Conservation (phyloP, 1,140 invertebrate species). For the Nasonia giraulti region DNA sequence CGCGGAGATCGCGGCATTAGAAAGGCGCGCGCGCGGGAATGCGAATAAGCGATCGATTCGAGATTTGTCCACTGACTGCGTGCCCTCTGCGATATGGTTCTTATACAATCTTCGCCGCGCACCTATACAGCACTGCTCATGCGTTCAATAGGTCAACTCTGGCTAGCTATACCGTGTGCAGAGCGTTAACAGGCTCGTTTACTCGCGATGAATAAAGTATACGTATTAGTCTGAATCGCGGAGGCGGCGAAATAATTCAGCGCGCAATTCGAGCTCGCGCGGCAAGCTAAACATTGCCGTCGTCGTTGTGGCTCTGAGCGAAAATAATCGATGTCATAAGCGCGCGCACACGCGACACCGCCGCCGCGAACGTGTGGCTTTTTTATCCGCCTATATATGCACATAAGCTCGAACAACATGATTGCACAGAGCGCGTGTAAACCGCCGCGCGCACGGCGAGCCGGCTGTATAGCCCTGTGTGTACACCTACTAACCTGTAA, state of each 20-base stretch:
- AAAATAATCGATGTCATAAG: not conserved
- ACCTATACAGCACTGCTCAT: no score
- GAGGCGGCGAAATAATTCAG: not conserved
- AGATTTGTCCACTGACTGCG: not conserved
- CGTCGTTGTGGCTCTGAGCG: not conserved
- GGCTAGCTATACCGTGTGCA: no score
- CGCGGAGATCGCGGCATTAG: conserved; percentile 5
- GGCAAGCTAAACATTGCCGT: not conserved
- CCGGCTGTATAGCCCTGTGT: not conserved
- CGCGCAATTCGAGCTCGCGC: not conserved
- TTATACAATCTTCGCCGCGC: no score
- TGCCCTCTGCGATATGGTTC: no score
- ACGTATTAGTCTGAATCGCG: not conserved
- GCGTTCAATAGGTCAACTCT: no score
- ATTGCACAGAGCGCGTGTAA: not conserved
- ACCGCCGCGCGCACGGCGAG: not conserved
- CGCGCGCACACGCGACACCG: not conserved
- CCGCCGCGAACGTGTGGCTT: no score
- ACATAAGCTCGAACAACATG: not conserved
- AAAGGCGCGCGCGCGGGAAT: conserved; percentile 21
- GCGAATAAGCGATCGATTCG: conserved; percentile 15
- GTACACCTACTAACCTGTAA: not conserved
- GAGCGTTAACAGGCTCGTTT: no score
- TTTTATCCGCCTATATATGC: not conserved
- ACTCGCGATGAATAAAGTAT: not conserved